These are phyloP conservation scores for Chironomus tepperi DNA, from an alignment of 1,140 invertebrate species.

Conservation along the genomic window DNA sequence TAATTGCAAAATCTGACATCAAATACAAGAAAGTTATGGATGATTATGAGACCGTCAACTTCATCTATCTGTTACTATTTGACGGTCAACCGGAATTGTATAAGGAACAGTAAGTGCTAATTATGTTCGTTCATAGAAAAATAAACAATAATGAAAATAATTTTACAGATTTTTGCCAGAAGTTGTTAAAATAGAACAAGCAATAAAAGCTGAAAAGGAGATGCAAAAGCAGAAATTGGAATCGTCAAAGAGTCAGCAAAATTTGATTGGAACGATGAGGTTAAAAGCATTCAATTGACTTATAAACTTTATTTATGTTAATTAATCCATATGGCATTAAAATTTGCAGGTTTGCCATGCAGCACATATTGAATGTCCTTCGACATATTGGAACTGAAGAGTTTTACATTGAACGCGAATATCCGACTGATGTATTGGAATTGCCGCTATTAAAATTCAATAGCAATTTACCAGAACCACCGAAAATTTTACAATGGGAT, in stretches of 20 bases:
- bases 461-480: constrained; percentile 30
- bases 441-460: constrained; percentile 36
- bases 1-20: too few species aligned
- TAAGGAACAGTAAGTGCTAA: not conserved
- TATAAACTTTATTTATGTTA: not conserved
- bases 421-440: constrained; percentile 35
- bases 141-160: too few species aligned
- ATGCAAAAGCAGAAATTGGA: not conserved
- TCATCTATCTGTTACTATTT: not conserved
- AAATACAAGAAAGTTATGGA: too few species aligned
- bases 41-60: too few species aligned
- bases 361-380: constrained; percentile 35
- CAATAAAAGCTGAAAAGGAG: not conserved
- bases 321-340: not conserved
- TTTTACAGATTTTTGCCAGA: not conserved
- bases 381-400: constrained; percentile 33
- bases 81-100: not conserved
- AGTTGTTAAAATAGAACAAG: not conserved
- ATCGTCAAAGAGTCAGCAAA: not conserved
- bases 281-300: too few species aligned
- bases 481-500: constrained; percentile 32
- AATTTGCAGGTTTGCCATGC: constrained; percentile 31
- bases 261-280: not conserved
- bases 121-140: too few species aligned
- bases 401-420: constrained; percentile 27